Conservation (phyloP, 2,797 vertebrate genomes). For the Pipistrellus pipistrellus region DNA sequence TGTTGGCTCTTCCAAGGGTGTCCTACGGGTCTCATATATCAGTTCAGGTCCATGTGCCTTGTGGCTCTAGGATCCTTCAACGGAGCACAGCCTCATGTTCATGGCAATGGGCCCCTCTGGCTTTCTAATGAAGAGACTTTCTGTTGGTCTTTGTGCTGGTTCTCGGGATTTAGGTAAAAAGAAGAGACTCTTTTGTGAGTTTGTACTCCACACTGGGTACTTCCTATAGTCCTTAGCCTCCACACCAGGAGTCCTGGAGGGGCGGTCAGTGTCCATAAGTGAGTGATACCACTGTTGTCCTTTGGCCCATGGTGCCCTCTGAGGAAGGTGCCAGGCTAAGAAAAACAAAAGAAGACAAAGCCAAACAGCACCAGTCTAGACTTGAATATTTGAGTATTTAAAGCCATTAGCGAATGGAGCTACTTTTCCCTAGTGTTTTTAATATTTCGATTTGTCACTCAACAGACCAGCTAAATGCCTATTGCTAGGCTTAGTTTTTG, state of each 20-base stretch:
- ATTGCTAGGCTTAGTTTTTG: background rate
- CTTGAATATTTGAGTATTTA: background rate
- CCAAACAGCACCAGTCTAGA: background rate
- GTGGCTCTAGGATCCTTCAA: background rate
- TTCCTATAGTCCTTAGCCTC: background rate
- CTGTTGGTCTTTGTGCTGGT: background rate
- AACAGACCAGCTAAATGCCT: background rate
- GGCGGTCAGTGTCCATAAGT: background rate
- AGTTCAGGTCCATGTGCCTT: background rate
- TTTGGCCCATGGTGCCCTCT: background rate
- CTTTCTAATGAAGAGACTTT: background rate
- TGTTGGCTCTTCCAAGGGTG: background rate
- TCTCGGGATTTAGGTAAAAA: constrained; percentile 10
- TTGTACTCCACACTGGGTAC: background rate
- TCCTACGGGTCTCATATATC: background rate
- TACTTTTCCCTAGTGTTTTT: background rate
- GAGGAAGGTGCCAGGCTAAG: background rate
- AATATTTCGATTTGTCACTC: background rate
- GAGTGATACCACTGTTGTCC: background rate
- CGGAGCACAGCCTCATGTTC: background rate
- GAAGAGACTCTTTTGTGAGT: background rate
- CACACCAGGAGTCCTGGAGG: background rate
- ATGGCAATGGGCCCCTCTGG: background rate
- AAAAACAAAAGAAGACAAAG: background rate
- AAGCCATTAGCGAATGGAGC: background rate